phyloP scores from a whole-genome alignment of 2,888 invertebrate species.

The Agonopterix alstromeriana region DNA sequence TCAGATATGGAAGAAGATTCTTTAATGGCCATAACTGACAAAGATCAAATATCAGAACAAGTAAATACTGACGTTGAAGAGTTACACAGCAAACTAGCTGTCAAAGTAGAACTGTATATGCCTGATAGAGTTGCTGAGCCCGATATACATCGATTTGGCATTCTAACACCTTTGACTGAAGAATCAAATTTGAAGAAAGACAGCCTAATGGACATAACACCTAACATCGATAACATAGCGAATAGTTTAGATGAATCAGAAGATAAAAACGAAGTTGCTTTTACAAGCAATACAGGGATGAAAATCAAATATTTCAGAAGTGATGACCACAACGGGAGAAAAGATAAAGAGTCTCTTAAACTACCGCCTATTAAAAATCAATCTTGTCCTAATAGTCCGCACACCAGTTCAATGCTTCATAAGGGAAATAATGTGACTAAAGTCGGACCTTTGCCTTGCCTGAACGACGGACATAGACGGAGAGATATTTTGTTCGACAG shows the following conservation, averaged over 20 bases:
- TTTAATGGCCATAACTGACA: constrained; percentile 33
- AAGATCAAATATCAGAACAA: constrained; percentile 32
- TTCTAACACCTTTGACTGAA: constrained; percentile 57
- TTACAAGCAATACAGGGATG: constrained; percentile 34
- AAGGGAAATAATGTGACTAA: constrained; percentile 11
- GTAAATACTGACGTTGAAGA: constrained; percentile 50
- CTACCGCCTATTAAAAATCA: constrained; percentile 50
- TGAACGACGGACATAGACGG: constrained; percentile 23
- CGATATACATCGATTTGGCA: constrained; percentile 25
- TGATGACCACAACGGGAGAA: constrained; percentile 10
- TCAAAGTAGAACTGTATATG: constrained; percentile 28
- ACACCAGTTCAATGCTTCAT: constrained; percentile 33
- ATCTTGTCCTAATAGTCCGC: constrained; percentile 35
- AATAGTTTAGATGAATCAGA: constrained; percentile 8
- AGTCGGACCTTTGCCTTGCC: constrained; percentile 21
- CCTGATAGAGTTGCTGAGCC: constrained; percentile 21
- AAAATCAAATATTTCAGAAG: constrained; percentile 34
- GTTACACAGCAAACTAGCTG: constrained; percentile 41
- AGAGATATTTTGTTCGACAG: constrained; percentile 23
- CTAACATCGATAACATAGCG: constrained; percentile 15
- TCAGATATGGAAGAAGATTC: constrained; percentile 59
- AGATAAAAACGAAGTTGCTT: constrained; percentile 28
- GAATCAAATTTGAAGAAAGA: constrained; percentile 45
- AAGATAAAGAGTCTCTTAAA: constrained; percentile 32
- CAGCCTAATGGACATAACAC: constrained; percentile 37